Evolutionary conservation across 2,888 invertebrate genomes (phyloP), one percentile per base, ranked within the genome.

Genomic region (Metopia argyrocephala): DNA sequence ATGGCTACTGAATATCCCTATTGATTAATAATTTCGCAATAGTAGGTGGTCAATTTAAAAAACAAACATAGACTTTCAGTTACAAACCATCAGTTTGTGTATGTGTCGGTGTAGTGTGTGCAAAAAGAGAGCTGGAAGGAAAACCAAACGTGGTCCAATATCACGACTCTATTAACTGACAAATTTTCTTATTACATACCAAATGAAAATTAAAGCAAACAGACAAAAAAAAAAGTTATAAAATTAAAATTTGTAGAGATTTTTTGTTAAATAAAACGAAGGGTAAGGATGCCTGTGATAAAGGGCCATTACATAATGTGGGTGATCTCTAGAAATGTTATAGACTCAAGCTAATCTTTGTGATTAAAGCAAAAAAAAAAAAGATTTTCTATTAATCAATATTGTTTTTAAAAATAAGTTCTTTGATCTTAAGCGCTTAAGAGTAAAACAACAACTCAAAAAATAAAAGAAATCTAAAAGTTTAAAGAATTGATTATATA

Each of bases 161-260:
- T 88, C 89, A 88, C 88, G 88, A 88, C 87, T 88, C 85, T 86
- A 87, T 87, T 87, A 87, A 86, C 79, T 71, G 68, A 82, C 38
- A 66, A 59, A 61, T 52, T 52, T 45, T 52, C 21, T 45, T 25
- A 75, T 66, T 75, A 45, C 50, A 52, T 59, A 50, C 27, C 3
- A 38, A 38, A 38, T 38, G 38, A 38, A 38, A 38, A 38, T 38
- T 15, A 38, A 38, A 15, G 38, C 9, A 38, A 38, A 12, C 38
- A 38, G 15, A 12, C 12, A 38, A 12, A 38, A 38, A 38, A 3
- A 12, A 38, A 38, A 15, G 0, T 9, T 3, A 38, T 20, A 7
- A n/a, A 75, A 59, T 59, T 66, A 25, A 50, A 52, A 52, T 25
- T 45, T 3, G 23, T 31, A 15, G 15, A 38, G 15, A 38, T 12